phyloP scores from a whole-genome alignment of 2,113 vertebrate genomes.

The Plecturocebus donacophilus region DNA sequence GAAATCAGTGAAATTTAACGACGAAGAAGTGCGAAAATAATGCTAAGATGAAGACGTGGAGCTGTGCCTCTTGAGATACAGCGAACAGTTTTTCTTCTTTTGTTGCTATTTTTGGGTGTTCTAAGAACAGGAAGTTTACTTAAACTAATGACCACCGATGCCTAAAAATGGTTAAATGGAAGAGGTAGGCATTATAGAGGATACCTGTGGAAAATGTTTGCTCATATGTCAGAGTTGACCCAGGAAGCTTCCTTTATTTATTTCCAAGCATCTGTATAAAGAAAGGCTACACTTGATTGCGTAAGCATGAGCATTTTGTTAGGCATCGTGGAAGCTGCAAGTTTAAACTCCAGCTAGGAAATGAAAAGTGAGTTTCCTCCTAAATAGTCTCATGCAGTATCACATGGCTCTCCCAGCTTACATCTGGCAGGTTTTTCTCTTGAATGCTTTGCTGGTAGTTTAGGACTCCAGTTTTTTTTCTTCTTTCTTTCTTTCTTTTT shows the following conservation, averaged over 20 bases:
- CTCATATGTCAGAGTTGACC: constrained; percentile 66
- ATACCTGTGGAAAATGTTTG: constrained; percentile 70
- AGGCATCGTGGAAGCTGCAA: background rate
- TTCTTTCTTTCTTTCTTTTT: too few species aligned
- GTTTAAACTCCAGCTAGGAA: constrained; percentile 54
- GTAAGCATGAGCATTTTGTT: constrained; percentile 34
- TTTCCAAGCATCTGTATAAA: constrained; percentile 75
- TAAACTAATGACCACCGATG: constrained; percentile 71
- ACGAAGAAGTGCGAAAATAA: constrained; percentile 55
- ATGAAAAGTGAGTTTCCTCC: constrained; percentile 37
- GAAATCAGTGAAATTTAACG: constrained; percentile 55
- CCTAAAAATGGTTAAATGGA: constrained; percentile 58
- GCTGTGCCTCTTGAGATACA: constrained; percentile 54
- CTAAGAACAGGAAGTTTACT: constrained; percentile 79
- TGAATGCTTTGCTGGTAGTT: background rate
- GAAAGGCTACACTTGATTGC: constrained; percentile 4
- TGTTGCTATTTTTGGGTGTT: constrained; percentile 69
- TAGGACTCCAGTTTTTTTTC: background rate
- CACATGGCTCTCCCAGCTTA: background rate
- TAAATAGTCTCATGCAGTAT: background rate
- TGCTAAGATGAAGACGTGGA: background rate
- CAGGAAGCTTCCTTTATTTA: constrained; percentile 67
- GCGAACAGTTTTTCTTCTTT: constrained; percentile 73
- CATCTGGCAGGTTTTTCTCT: background rate
- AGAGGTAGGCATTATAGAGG: constrained; percentile 53